Conservation (phyloP, 1,140 invertebrate species). For the Chrysopa pallens region DNA sequence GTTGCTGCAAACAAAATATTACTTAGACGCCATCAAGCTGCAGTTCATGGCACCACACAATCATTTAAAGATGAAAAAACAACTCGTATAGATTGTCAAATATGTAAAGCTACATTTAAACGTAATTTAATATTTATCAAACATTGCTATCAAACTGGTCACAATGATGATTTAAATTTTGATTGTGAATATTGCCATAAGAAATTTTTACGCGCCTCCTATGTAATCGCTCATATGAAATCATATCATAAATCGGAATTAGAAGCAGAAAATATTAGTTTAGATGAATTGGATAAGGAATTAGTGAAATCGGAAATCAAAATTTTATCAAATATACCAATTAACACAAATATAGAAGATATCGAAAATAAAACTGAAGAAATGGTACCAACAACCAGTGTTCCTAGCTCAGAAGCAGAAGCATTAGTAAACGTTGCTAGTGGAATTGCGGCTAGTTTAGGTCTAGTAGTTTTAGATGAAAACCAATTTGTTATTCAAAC, state of each 20-base stretch:
- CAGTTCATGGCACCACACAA: conserved; percentile 30
- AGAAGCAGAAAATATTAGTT: conserved; percentile 10
- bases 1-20: conserved; percentile 47
- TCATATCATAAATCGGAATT: conserved; percentile 38
- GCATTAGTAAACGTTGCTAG: conserved; percentile 31
- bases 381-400: conserved; percentile 7
- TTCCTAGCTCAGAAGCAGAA: conserved; percentile 31
- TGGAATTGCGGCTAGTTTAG: conserved; percentile 34
- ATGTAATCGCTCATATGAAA: conserved; percentile 47
- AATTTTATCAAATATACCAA: too few relatives aligned
- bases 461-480: conserved; percentile 31
- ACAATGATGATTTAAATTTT: conserved; percentile 29
- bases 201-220: conserved; percentile 38
- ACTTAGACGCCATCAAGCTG: conserved; percentile 34
- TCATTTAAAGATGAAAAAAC: conserved; percentile 15
- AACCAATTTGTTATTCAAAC: conserved; percentile 24
- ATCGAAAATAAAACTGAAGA: conserved; percentile 4
- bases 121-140: conserved; percentile 25
- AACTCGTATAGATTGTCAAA: conserved; percentile 15
- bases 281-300: conserved; percentile 37
- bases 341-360: background rate
- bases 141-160: conserved; percentile 35
- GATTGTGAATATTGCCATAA: conserved; percentile 51
- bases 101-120: conserved; percentile 31
- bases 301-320: too few relatives aligned